Evolutionary conservation across 2,113 vertebrate species (phyloP).

Genomic region (Boulengeromyrus knoepffleri): DNA sequence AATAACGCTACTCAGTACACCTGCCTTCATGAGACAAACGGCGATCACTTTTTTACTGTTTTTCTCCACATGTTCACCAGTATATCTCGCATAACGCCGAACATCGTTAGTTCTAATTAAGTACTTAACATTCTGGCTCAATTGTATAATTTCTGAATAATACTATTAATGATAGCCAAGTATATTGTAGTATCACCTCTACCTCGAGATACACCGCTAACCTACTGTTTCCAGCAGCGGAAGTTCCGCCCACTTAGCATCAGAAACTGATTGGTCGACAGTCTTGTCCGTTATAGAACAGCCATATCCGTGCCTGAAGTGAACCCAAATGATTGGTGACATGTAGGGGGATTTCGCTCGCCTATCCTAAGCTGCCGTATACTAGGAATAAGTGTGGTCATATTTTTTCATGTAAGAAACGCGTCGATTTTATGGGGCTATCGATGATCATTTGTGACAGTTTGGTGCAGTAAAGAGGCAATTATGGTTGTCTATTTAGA

Average conservation of each 20-base stretch:
- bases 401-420: not conserved
- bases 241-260: slow-evolving; percentile 2
- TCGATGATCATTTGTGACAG: not conserved
- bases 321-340: not conserved
- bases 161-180: not conserved
- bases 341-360: not conserved
- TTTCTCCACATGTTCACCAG: not conserved
- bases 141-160: not conserved
- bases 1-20: not conserved
- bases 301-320: slow-evolving; percentile 23
- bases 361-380: not conserved
- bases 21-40: not conserved
- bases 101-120: not conserved
- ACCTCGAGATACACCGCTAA: not conserved
- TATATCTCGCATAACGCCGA: not conserved
- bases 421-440: not conserved
- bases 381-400: not conserved
- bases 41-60: not conserved
- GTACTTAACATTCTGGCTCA: not conserved
- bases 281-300: slow-evolving; percentile 27
- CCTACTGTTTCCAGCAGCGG: not conserved
- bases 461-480: not conserved
- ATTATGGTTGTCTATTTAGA: slow-evolving; percentile 23
- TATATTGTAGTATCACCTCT: not conserved
- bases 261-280: slow-evolving; percentile 28